A percentile compares a stretch with the other conserved stretches of the same genome.
These are phyloP conservation scores for Lycaon pictus DNA, from an alignment of 2,113 vertebrate species.

Conservation along the genomic window DNA sequence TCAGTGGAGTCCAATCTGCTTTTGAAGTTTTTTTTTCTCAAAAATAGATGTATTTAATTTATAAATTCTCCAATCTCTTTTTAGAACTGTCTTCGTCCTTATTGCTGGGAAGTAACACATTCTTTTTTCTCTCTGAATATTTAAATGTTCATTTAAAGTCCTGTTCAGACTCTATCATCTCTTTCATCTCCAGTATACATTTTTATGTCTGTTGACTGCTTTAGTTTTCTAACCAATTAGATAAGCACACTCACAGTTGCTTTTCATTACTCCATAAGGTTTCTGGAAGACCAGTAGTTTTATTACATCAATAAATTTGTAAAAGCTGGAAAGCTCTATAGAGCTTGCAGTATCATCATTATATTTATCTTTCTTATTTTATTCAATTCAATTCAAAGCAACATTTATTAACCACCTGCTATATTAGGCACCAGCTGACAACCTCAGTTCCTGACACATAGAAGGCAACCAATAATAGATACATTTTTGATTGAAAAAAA, in stretches of 20 bases:
- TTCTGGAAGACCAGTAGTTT: background rate
- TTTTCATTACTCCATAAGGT: background rate
- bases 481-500: background rate
- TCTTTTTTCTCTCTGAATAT: background rate
- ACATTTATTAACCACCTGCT: background rate
- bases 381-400: slow-evolving; percentile 22
- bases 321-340: background rate
- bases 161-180: background rate
- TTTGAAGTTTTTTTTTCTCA: background rate
- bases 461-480: background rate
- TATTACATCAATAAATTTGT: background rate
- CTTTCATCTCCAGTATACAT: background rate
- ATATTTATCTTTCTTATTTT: slow-evolving; percentile 12
- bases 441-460: background rate
- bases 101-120: background rate
- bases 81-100: background rate
- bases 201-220: background rate
- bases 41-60: background rate
- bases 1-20: background rate
- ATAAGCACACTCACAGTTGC: background rate
- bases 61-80: background rate
- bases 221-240: background rate
- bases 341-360: background rate
- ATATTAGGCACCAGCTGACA: background rate
- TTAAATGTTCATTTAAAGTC: background rate